Conservation (phyloP, 30 jellyfish, hydroid and myxozoan species). For the Chrysaora quinquecirrha region DNA sequence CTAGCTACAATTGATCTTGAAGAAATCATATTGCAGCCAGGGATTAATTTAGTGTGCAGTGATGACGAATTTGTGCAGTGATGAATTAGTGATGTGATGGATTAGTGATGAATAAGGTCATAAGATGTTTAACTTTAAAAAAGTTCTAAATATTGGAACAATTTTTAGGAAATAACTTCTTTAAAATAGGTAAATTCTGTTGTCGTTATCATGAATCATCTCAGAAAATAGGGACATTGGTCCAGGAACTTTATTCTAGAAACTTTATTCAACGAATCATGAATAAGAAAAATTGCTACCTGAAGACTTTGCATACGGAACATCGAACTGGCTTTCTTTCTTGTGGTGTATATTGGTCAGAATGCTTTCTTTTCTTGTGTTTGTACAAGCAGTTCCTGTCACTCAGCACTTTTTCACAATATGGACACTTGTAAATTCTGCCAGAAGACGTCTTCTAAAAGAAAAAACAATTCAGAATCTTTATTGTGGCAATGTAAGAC, state of each 20-base stretch:
- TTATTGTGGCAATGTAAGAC: not conserved
- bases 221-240: not conserved
- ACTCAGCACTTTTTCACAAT: slow-evolving; percentile 5
- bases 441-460: not conserved
- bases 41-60: not conserved
- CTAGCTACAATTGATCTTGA: not conserved
- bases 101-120: not conserved
- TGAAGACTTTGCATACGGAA: slow-evolving; percentile 6
- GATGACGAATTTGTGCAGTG: not conserved
- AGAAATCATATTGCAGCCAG: not conserved
- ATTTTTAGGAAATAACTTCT: not conserved
- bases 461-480: not conserved
- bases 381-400: slow-evolving; percentile 8
- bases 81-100: too few species aligned
- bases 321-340: slow-evolving; percentile 13
- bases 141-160: not conserved
- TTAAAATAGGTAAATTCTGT: not conserved
- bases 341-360: slow-evolving; percentile 4
- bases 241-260: not conserved
- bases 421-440: slow-evolving; percentile 18
- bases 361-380: slow-evolving; percentile 21
- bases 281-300: too few species aligned
- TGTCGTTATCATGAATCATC: not conserved
- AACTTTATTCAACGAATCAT: too few species aligned
- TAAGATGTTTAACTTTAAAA: not conserved